Percentiles rank a stretch among this genome's conserved stretches.
These are phyloP conservation scores for Ciconia stormi DNA, from an alignment of 2,113 vertebrate genomes.

Conservation along the genomic window DNA sequence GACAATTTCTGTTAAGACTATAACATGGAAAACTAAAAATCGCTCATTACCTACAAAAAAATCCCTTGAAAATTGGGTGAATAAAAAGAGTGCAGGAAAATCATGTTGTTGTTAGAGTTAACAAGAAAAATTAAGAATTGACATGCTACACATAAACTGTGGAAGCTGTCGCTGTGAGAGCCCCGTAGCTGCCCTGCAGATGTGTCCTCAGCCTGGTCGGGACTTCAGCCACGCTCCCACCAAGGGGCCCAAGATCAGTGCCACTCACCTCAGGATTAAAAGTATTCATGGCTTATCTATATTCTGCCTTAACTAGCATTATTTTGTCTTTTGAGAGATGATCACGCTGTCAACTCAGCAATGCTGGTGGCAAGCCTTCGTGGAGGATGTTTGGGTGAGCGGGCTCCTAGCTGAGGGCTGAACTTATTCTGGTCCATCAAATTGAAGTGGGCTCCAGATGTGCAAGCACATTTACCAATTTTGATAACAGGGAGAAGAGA, in stretches of 20 bases:
- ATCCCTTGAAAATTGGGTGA: neutral
- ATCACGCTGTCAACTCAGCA: neutral
- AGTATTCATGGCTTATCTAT: neutral
- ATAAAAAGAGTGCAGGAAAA: neutral
- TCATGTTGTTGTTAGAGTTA: neutral
- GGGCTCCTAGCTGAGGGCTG: neutral
- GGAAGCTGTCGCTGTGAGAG: neutral
- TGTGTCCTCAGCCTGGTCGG: fast-evolving
- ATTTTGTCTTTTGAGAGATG: neutral
- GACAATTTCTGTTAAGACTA: neutral
- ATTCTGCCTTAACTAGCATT: neutral
- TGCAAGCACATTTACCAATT: fast-evolving
- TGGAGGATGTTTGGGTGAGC: neutral
- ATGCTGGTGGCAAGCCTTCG: neutral
- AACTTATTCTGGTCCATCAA: neutral
- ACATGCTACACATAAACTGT: fast-evolving
- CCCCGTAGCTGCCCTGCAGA: neutral
- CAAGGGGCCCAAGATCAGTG: neutral
- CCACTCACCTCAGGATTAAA: neutral
- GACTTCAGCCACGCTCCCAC: neutral
- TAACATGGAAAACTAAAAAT: neutral
- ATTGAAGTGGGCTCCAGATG: neutral
- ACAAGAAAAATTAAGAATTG: neutral
- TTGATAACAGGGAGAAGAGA: neutral
- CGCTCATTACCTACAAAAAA: neutral